Evolutionary conservation across 1,140 invertebrate species (phyloP).

Genomic region (Steinernema khuongi): DNA sequence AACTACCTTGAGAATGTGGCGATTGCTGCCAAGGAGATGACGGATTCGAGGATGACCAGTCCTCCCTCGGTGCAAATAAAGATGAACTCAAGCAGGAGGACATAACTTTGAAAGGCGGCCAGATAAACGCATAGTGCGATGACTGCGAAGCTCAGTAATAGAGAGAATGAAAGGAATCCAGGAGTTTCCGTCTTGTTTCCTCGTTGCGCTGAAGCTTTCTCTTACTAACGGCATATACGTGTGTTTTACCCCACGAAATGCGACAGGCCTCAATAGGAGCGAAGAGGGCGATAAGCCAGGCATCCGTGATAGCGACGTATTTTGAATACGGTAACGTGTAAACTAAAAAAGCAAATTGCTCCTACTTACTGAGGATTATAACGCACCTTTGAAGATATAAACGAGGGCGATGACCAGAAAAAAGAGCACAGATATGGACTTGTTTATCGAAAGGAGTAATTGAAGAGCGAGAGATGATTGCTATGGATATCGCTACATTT

Average conservation of each 20-base stretch:
- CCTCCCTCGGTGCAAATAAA: background rate
- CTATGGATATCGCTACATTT: background rate
- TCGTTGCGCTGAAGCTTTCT: background rate
- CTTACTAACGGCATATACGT: background rate
- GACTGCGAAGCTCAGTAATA: background rate
- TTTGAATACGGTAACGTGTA: background rate
- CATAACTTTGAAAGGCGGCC: background rate
- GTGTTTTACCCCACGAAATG: background rate
- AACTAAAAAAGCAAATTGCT: background rate
- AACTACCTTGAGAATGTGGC: background rate
- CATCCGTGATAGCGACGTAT: background rate
- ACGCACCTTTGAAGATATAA: background rate
- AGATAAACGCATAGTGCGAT: background rate
- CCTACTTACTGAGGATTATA: background rate
- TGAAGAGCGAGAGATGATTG: background rate
- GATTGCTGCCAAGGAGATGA: background rate
- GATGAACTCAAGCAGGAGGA: background rate
- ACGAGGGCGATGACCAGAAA: background rate
- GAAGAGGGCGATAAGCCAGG: background rate
- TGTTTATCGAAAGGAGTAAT: background rate
- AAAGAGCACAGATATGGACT: background rate
- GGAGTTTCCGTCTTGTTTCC: slow-evolving; percentile 1
- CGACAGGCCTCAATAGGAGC: background rate
- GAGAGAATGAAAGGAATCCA: background rate
- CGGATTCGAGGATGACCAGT: background rate